A percentile compares a stretch with the other conserved stretches of the same genome.
These are phyloP conservation scores for Caenorhabditis sp. DNA, from an alignment of 2,888 invertebrate genomes.

Conservation along the genomic window DNA sequence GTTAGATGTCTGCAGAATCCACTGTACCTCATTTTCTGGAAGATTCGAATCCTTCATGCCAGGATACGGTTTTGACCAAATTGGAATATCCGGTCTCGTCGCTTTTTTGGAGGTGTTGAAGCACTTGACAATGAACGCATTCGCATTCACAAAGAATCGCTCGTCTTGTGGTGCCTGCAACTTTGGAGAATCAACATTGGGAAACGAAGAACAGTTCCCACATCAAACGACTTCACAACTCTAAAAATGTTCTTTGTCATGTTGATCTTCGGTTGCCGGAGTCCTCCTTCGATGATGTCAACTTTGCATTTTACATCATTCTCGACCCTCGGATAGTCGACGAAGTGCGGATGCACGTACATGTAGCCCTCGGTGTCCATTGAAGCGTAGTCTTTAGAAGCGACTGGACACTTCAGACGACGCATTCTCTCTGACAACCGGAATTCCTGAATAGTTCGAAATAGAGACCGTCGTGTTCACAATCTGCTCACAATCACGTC, in stretches of 20 bases:
- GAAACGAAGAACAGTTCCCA: not conserved
- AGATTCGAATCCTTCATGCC: slow-evolving; percentile 62
- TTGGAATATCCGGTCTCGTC: slow-evolving; percentile 19
- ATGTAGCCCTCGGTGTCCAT: slow-evolving; percentile 63
- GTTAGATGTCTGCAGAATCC: not conserved
- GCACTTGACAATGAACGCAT: slow-evolving; percentile 65
- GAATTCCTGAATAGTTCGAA: slow-evolving; percentile 1
- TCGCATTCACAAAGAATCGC: slow-evolving; percentile 66
- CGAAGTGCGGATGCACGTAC: slow-evolving; percentile 55
- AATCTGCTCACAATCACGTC: slow-evolving; percentile 38
- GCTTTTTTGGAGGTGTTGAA: slow-evolving; percentile 41
- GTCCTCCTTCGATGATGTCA: slow-evolving; percentile 68
- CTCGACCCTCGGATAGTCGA: slow-evolving; percentile 48
- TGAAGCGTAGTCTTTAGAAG: slow-evolving; percentile 47
- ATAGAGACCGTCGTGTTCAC: too few species aligned
- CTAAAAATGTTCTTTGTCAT: slow-evolving; percentile 35
- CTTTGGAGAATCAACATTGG: too few species aligned
- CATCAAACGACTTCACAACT: slow-evolving; percentile 46
- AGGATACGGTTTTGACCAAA: slow-evolving; percentile 67
- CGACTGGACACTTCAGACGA: slow-evolving; percentile 55
- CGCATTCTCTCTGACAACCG: slow-evolving; percentile 55
- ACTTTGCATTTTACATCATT: slow-evolving; percentile 45
- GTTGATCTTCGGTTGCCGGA: slow-evolving; percentile 42
- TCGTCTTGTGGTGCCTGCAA: slow-evolving; percentile 55
- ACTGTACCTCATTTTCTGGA: slow-evolving; percentile 46